Base-by-base conservation (phyloP, 2,113 vertebrate genomes). In the Potamarius usumacintae region DNA sequence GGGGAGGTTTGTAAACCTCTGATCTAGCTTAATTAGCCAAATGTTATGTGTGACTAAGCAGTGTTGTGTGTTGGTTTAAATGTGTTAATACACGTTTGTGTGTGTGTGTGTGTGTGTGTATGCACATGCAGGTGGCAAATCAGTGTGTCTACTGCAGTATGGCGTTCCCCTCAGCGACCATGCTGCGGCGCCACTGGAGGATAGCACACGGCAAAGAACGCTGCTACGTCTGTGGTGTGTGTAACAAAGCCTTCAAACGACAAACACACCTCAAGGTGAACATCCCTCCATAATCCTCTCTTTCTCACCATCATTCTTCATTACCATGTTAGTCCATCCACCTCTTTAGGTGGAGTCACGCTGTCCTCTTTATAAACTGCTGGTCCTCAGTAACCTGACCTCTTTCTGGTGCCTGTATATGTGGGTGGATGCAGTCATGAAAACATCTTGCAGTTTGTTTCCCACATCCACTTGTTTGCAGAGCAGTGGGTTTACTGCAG, bases 231-330 rank as follows among this genome's bases (percentile, higher is more conserved):
- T 99, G 98, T 89, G 92, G 91, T 0, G 83, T 97, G 88, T 99
- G 98, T 92, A 96, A 94, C 92, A 99, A 99, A 94, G 98, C 97
- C 85, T 99, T 99, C 91, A 99, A 99, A 91, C 90, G 98, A 1
- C 97, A 98, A 63, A 98, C 98, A 0, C 98, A 99, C 92, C 97
- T 99, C 88, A 99, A 99, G 97, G 98, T 99, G 94, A 77, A 22
- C 20, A 62, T 22, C 48, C 27, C 9, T 50, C n/a, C 1, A n/a
- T 81, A 3, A 6, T 58, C 53, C 25, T 79, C 1, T 58, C 9
- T 81, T 34, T 81, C 9, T 12, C 1, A 22, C 27, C 17, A 18
- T 57, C 22, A 53, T 25, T 53, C 48, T 7, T 25, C 9, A 53
- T 77, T 52, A 25, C 18, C 63, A 25, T 77, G 74, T 22, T 50